Base-by-base conservation (phyloP, 2,797 vertebrate species). In the Psittacula echo region DNA sequence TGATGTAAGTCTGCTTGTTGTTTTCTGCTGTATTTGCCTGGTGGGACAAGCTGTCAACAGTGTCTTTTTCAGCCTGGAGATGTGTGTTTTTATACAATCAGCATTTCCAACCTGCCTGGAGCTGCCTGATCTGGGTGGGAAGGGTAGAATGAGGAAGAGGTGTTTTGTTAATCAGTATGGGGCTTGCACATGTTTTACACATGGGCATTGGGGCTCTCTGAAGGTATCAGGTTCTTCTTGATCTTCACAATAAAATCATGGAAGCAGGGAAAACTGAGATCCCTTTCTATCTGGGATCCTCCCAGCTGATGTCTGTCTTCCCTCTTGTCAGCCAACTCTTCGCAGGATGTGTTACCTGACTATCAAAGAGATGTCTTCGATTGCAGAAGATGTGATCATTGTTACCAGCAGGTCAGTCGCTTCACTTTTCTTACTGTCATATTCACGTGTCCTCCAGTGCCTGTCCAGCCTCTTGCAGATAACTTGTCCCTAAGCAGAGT, bases 341-440 rank as follows among this genome's bases (percentile, higher is more conserved):
- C 98, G 98, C 42, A 98, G 98, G 68, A 98, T 98, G 98, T 98
- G 98, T 96, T 98, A 98, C 88, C 89, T 98, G 81, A 98, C 98
- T 54, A 98, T 98, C 95, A 98, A 98, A 90, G 98, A 98, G 93
- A 98, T 98, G 98, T 97, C 98, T 32, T 97, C 93, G 84, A 98
- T 98, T 32, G 98, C 98, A 51, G 98, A 98, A 84, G 98, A 98
- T 44, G 98, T 98, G 85, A 98, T 98, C 95, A 98, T 98, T 42
- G 98, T 98, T 73, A 98, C 98, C 26, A 98, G 98, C 96, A 98
- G 98, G 98, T 97, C 56, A 93, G 97, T 89, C 56, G 41, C 64
- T 64, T 85, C 16, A 7, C 32, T 48, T 64, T 85, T 17, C 45
- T 93, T 81, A 48, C 58, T 47, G 32, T 45, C 67, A 27, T 7